phyloP scores from a whole-genome alignment of 1,140 invertebrate genomes.

The Drosophila bifasciata region DNA sequence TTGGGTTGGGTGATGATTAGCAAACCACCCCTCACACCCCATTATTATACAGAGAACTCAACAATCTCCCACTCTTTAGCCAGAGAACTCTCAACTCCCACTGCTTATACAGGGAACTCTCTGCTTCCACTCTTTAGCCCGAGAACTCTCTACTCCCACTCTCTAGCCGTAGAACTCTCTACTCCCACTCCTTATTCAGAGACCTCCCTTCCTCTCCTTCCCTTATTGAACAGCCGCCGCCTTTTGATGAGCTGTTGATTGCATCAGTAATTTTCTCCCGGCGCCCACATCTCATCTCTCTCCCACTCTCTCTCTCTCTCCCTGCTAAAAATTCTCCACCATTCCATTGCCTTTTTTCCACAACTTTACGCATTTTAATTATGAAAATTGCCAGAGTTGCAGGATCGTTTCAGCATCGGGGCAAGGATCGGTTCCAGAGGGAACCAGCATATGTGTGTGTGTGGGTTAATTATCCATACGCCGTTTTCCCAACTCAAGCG shows the following conservation, averaged over 20 bases:
- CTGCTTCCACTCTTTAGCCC: slow-evolving; percentile 1
- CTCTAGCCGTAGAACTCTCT: too few species aligned
- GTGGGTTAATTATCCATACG: slow-evolving; percentile 61
- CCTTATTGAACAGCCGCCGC: slow-evolving; percentile 62
- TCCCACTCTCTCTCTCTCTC: slow-evolving; percentile 12
- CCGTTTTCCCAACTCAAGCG: slow-evolving; percentile 42
- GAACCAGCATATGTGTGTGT: slow-evolving; percentile 64
- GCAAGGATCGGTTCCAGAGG: slow-evolving; percentile 14
- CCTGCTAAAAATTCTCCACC: slow-evolving; percentile 28
- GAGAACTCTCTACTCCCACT: not conserved
- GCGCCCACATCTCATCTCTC: slow-evolving; percentile 54
- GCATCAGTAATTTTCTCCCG: slow-evolving; percentile 48
- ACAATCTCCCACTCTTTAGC: slow-evolving; percentile 1
- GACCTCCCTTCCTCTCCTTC: too few species aligned
- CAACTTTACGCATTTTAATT: slow-evolving; percentile 66
- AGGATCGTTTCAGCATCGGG: not conserved
- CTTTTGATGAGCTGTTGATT: slow-evolving; percentile 63
- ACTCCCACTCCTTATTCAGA: too few species aligned
- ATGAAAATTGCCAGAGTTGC: slow-evolving; percentile 40
- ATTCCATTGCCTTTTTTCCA: slow-evolving; percentile 41
- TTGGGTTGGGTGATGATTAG: slow-evolving; percentile 43
- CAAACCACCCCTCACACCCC: slow-evolving; percentile 38
- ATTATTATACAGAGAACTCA: slow-evolving; percentile 2
- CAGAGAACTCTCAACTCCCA: too few species aligned
- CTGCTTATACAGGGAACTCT: too few species aligned